phyloP scores from a whole-genome alignment of 2,797 vertebrate species.

The Amniataba percoides region DNA sequence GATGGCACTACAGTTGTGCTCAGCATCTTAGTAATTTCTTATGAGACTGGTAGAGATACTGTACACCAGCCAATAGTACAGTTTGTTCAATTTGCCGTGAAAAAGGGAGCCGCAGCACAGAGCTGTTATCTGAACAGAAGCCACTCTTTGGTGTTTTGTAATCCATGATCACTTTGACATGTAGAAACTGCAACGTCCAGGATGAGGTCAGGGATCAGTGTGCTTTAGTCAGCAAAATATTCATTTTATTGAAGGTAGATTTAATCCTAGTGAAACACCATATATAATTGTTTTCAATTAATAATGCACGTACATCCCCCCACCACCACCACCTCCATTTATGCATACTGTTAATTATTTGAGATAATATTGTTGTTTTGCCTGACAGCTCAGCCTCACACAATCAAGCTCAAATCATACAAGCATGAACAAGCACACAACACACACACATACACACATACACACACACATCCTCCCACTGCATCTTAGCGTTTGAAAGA shows the following conservation, averaged over 20 bases:
- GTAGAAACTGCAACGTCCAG: not conserved
- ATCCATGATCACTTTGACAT: constrained; percentile 13
- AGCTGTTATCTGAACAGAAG: constrained; percentile 56
- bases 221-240: constrained; percentile 1
- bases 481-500: constrained; percentile 65
- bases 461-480: constrained; percentile 45
- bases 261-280: not conserved
- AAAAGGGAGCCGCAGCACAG: constrained; percentile 46
- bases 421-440: constrained; percentile 39
- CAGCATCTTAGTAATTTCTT: not conserved
- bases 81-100: constrained; percentile 68
- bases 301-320: not conserved
- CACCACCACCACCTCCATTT: accelerated
- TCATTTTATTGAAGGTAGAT: constrained; percentile 1
- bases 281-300: too few relatives aligned
- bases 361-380: constrained; percentile 37
- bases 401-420: constrained; percentile 27
- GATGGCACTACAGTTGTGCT: constrained; percentile 76
- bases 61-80: constrained; percentile 55
- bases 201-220: constrained; percentile 12
- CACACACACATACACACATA: constrained; percentile 17
- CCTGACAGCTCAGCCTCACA: constrained; percentile 35
- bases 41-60: constrained; percentile 30
- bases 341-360: not conserved
- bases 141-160: constrained; percentile 28